Conservation (phyloP, 2,888 invertebrate genomes). For the Eueremaeus valkanovi region DNA sequence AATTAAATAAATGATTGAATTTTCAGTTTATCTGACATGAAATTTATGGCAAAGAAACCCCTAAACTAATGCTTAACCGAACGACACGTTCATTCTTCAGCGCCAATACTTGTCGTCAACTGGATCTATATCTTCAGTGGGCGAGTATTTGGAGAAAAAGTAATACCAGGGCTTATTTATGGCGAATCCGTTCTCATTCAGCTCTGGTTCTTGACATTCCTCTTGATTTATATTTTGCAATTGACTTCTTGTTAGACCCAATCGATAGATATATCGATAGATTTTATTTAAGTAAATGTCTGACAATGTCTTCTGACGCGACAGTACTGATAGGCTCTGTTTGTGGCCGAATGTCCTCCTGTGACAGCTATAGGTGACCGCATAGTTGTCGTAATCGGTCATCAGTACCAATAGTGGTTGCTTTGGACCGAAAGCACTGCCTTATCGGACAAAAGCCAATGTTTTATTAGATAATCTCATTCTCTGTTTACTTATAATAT, state of each 20-base stretch:
- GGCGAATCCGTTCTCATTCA: constrained; percentile 21
- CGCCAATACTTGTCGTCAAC: constrained; percentile 28
- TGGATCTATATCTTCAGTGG: constrained; percentile 2
- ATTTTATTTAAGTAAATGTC: constrained; percentile 21
- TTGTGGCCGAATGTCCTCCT: constrained; percentile 17
- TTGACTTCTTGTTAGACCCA: background rate
- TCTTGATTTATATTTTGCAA: constrained; percentile 22
- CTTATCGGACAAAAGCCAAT: background rate
- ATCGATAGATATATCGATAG: constrained; percentile 20
- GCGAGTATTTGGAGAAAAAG: background rate
- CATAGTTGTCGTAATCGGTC: constrained; percentile 33
- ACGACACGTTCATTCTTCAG: background rate
- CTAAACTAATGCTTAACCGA: no score
- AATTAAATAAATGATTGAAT: background rate
- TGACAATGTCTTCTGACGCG: background rate
- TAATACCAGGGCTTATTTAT: constrained; percentile 32
- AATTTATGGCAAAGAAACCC: background rate
- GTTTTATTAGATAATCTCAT: no score
- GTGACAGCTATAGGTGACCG: constrained; percentile 20
- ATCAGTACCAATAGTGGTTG: constrained; percentile 4
- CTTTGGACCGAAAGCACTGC: background rate
- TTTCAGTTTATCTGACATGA: background rate
- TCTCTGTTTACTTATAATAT: no score
- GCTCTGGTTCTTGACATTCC: constrained; percentile 19
- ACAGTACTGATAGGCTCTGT: background rate